Percentiles rank a stretch among this genome's conserved stretches.
Conservation (phyloP, 2,113 vertebrate species). For the Tetraodon nigroviridis region DNA sequence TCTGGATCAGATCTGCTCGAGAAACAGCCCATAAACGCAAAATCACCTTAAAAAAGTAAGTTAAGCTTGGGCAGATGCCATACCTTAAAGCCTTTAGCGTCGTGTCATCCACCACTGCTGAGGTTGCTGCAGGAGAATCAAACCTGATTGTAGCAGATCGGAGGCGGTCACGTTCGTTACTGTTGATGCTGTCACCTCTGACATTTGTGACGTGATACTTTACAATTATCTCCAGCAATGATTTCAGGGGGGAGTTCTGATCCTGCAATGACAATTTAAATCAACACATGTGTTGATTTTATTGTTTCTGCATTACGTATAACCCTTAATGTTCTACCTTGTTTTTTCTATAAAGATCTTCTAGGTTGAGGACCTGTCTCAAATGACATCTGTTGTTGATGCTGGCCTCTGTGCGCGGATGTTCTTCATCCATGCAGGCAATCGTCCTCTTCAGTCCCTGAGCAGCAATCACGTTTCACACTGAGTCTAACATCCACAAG, state of each 20-base stretch:
- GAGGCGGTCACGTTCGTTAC: conserved; percentile 2
- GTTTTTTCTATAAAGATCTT: conserved; percentile 83
- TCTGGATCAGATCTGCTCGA: conserved; percentile 56
- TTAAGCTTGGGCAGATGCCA: neutral
- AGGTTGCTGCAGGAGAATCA: conserved; percentile 12
- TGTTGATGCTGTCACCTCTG: conserved; percentile 34
- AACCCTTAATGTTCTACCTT: conserved; percentile 71
- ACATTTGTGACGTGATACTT: conserved; percentile 78
- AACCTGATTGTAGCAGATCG: neutral
- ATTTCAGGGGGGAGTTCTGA: conserved; percentile 77
- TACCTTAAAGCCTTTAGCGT: conserved; percentile 42
- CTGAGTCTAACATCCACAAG: no score
- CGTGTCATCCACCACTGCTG: conserved; percentile 3
- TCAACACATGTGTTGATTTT: neutral
- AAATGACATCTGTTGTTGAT: conserved; percentile 87
- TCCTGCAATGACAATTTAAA: conserved; percentile 50
- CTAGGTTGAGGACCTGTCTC: conserved; percentile 81
- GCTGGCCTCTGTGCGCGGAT: conserved; percentile 81
- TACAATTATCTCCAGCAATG: conserved; percentile 88
- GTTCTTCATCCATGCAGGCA: conserved; percentile 84
- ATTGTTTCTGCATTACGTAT: neutral
- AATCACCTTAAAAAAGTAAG: neutral
- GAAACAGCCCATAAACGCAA: conserved; percentile 5
- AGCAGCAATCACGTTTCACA: neutral
- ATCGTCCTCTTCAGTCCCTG: conserved; percentile 89